These are phyloP conservation scores for Aporrectodea caliginosa DNA, from an alignment of 1,140 invertebrate genomes.

Conservation along the genomic window DNA sequence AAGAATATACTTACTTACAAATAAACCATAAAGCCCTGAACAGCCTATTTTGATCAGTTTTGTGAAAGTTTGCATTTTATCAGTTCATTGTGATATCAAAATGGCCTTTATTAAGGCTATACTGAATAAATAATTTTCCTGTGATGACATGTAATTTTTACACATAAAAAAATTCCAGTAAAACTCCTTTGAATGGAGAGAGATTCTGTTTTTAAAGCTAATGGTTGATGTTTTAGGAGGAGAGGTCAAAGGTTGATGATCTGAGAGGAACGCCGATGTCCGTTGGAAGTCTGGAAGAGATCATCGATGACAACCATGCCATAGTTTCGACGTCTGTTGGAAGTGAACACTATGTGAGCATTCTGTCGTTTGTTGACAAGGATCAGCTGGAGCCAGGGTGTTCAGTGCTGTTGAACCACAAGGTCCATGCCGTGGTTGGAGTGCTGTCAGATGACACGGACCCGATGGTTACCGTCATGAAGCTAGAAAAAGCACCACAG, in stretches of 20 bases:
- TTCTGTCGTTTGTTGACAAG: slow-evolving; percentile 99
- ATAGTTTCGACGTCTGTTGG: slow-evolving; percentile 99
- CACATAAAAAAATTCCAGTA: too few relatives aligned
- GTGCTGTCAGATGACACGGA: slow-evolving; percentile 99
- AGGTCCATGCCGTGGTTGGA: slow-evolving; percentile 96
- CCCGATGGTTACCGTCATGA: slow-evolving; percentile 99
- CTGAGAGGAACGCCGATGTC: slow-evolving; percentile 98
- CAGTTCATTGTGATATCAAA: too few relatives aligned
- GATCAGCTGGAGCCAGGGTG: slow-evolving; percentile 98
- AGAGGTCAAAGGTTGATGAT: slow-evolving; percentile 91
- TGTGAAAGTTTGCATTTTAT: too few relatives aligned
- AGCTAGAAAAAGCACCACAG: slow-evolving; percentile 98
- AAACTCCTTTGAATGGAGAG: too few relatives aligned
- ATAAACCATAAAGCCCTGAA: too few relatives aligned
- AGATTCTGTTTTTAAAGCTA: background rate
- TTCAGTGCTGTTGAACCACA: slow-evolving; percentile 97
- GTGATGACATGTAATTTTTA: too few relatives aligned
- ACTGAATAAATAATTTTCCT: too few relatives aligned
- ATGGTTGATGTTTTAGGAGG: slow-evolving; percentile 63
- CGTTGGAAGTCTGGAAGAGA: slow-evolving; percentile 98
- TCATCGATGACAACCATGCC: slow-evolving; percentile 99
- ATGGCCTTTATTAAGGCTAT: too few relatives aligned
- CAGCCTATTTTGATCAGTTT: too few relatives aligned
- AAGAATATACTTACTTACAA: too few relatives aligned
- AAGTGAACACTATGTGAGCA: slow-evolving; percentile 99